phyloP scores from a whole-genome alignment of 2,888 invertebrate genomes.

The Siphlonurus alternatus region DNA sequence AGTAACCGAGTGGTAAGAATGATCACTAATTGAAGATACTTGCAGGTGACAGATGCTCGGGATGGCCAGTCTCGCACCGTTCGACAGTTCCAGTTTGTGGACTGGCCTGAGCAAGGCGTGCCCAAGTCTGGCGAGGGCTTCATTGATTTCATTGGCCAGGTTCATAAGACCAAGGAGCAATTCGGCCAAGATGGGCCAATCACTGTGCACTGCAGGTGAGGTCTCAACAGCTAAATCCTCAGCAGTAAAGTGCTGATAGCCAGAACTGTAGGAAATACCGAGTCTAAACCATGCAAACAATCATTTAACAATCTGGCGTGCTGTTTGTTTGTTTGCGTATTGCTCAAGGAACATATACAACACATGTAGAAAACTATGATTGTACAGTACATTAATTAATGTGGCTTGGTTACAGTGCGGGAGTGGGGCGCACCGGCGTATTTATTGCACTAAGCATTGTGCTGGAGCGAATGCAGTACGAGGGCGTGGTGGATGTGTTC shows the following conservation, averaged over 20 bases:
- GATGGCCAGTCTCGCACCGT: constrained; percentile 93
- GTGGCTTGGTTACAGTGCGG: constrained; percentile 54
- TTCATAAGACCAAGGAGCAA: constrained; percentile 99
- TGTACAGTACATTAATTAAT: no score
- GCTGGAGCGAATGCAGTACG: constrained; percentile 96
- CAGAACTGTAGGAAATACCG: no score
- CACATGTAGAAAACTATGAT: no score
- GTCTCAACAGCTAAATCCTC: background rate
- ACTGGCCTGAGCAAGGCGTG: constrained; percentile 93
- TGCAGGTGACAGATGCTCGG: constrained; percentile 76
- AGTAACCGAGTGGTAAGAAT: no score
- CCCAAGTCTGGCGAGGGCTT: constrained; percentile 98
- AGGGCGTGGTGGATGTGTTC: constrained; percentile 97
- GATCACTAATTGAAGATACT: no score
- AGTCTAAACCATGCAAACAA: no score
- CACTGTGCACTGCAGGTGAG: constrained; percentile 87
- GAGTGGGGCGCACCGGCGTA: constrained; percentile 96
- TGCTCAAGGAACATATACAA: no score
- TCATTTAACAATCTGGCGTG: no score
- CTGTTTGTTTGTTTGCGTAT: background rate
- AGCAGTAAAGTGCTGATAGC: background rate
- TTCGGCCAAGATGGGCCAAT: constrained; percentile 99
- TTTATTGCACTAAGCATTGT: constrained; percentile 97
- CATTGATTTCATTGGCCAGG: constrained; percentile 98
- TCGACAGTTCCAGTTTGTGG: constrained; percentile 90